Conservation (phyloP, 2,888 invertebrate genomes). For the Crematogaster levior region DNA sequence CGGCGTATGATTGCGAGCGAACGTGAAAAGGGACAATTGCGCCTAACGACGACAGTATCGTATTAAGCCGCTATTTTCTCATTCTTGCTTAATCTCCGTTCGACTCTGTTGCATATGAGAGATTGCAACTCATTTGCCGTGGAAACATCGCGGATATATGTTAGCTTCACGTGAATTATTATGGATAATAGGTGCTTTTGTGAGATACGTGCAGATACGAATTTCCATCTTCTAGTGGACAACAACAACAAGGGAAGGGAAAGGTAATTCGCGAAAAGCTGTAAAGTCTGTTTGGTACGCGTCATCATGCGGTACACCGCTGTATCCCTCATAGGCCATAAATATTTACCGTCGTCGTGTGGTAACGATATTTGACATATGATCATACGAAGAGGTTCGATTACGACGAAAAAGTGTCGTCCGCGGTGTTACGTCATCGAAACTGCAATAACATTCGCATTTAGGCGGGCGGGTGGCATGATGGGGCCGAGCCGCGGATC, state of each 20-base stretch:
- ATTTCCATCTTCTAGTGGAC: slow-evolving; percentile 3
- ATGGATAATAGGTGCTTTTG: background rate
- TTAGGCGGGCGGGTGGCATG: slow-evolving; percentile 16
- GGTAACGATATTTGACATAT: slow-evolving; percentile 63
- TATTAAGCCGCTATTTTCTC: slow-evolving; percentile 35
- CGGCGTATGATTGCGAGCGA: slow-evolving; percentile 16
- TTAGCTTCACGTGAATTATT: slow-evolving; percentile 1
- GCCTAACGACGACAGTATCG: slow-evolving; percentile 23
- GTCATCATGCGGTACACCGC: slow-evolving; percentile 61
- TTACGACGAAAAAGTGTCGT: slow-evolving; percentile 43
- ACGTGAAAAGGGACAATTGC: slow-evolving; percentile 36
- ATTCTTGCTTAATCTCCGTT: slow-evolving; percentile 19
- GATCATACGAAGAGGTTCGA: slow-evolving; percentile 68
- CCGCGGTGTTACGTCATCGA: slow-evolving; percentile 53
- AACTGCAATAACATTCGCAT: slow-evolving; percentile 54
- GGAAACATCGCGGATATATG: background rate
- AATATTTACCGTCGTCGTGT: slow-evolving; percentile 66
- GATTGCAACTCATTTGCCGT: background rate
- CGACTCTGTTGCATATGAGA: slow-evolving; percentile 3
- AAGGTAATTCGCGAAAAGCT: slow-evolving; percentile 58
- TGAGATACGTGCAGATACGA: background rate
- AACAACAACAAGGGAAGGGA: slow-evolving; percentile 16
- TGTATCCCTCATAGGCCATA: slow-evolving; percentile 49
- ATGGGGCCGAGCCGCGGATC: slow-evolving; percentile 56
- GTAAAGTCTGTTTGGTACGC: slow-evolving; percentile 32